A percentile compares a stretch with the other conserved stretches of the same genome.
These are phyloP conservation scores for Clarias fuscus DNA, from an alignment of 2,797 vertebrate species.

Conservation along the genomic window DNA sequence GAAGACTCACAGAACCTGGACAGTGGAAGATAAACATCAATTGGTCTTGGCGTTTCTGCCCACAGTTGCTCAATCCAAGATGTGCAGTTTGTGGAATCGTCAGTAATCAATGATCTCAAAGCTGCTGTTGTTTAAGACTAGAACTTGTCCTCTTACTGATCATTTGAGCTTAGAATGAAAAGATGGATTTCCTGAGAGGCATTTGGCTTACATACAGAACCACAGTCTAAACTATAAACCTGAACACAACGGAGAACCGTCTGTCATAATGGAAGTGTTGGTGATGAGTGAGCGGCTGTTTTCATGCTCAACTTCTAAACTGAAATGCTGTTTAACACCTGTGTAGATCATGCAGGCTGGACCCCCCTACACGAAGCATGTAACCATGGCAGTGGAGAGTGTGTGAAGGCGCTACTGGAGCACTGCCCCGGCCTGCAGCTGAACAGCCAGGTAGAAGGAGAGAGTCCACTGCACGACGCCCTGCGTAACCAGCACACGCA, in stretches of 20 bases:
- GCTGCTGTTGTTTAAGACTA: too few species aligned
- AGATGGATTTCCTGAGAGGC: neutral
- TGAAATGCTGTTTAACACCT: slow-evolving; percentile 4
- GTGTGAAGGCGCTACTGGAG: slow-evolving; percentile 87
- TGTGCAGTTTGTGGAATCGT: neutral
- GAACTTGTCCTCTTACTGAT: neutral
- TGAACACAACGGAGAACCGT: neutral
- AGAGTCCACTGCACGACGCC: slow-evolving; percentile 92
- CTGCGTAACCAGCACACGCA: slow-evolving; percentile 84
- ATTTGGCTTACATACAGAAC: neutral
- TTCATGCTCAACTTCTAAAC: neutral
- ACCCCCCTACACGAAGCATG: slow-evolving; percentile 96
- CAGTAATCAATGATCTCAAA: neutral
- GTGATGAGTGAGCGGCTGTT: neutral
- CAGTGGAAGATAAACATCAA: neutral
- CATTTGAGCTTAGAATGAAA: neutral
- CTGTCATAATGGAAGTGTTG: neutral
- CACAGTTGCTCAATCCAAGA: neutral
- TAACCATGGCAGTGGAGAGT: slow-evolving; percentile 91
- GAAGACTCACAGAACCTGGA: neutral
- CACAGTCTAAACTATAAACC: neutral
- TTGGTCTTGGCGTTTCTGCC: neutral
- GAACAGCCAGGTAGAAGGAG: slow-evolving; percentile 85
- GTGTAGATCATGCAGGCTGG: slow-evolving; percentile 92
- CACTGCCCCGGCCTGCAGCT: slow-evolving; percentile 84